A percentile compares a stretch with the other conserved stretches of the same genome.
Evolutionary conservation across 2,113 vertebrate genomes (phyloP).

Genomic region (Rana temporaria): DNA sequence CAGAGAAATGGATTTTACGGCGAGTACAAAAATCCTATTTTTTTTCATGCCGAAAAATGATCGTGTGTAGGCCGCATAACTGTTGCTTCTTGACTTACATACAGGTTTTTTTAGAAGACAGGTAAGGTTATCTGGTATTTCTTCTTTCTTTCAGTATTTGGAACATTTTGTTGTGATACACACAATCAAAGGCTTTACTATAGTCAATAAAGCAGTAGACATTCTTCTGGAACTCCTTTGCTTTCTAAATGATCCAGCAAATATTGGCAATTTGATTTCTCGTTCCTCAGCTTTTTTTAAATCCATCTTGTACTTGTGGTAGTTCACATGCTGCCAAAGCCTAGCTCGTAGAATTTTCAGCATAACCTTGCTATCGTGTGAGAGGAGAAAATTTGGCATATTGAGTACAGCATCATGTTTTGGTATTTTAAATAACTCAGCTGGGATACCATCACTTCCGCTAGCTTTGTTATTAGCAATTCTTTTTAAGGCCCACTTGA

Average conservation of each 20-base stretch:
- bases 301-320: neutral
- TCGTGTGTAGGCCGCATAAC: too few species aligned
- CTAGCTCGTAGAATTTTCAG: neutral
- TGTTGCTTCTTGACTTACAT: too few species aligned
- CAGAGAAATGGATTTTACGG: too few species aligned
- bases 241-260: neutral
- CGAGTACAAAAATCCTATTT: too few species aligned
- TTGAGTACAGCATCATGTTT: neutral
- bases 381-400: neutral
- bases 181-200: neutral
- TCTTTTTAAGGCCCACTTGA: neutral
- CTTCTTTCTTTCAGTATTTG: neutral
- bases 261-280: slow-evolving; percentile 15
- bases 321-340: neutral
- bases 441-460: neutral
- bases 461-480: neutral
- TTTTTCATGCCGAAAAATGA: too few species aligned
- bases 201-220: neutral
- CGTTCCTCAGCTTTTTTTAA: neutral
- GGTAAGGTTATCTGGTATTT: neutral
- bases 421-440: neutral
- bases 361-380: neutral
- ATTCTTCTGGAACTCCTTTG: neutral
- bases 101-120: neutral
- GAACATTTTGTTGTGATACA: neutral